These are phyloP conservation scores for Phytoseiulus persimilis DNA, from an alignment of 2,888 invertebrate species.

Conservation along the genomic window DNA sequence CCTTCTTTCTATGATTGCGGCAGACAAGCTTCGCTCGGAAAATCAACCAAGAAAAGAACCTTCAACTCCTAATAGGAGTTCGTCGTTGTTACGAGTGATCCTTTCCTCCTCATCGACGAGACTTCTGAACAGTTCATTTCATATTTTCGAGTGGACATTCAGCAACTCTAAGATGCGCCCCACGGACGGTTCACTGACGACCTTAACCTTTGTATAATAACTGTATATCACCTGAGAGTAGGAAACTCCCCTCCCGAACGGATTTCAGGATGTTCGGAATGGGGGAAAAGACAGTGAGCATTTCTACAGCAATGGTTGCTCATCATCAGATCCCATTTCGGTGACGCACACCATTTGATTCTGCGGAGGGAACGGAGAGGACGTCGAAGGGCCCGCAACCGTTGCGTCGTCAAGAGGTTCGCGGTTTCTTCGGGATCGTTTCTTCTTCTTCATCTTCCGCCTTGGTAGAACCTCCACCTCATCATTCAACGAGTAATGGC, in stretches of 20 bases:
- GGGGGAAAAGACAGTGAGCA: background rate
- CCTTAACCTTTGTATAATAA: background rate
- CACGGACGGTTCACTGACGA: background rate
- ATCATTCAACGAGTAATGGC: constrained; percentile 18
- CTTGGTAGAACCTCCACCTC: constrained; percentile 30
- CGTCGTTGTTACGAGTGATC: background rate
- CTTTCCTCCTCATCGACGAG: background rate
- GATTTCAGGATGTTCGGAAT: background rate
- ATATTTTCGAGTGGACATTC: background rate
- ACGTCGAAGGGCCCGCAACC: constrained; percentile 8
- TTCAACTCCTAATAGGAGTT: background rate
- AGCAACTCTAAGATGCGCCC: background rate
- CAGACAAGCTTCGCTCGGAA: background rate
- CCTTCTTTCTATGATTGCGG: background rate
- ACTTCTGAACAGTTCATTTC: background rate
- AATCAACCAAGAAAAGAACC: background rate
- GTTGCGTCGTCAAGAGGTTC: constrained; percentile 18
- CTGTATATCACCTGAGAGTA: background rate
- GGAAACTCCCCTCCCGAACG: background rate
- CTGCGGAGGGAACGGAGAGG: background rate
- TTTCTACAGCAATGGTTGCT: constrained; percentile 7
- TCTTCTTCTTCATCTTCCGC: constrained; percentile 18
- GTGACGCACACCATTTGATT: constrained; percentile 32
- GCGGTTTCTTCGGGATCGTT: background rate
- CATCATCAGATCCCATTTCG: constrained; percentile 22